Evolutionary conservation across 2,888 invertebrate species (phyloP).

Genomic region (Cistogaster globosa): DNA sequence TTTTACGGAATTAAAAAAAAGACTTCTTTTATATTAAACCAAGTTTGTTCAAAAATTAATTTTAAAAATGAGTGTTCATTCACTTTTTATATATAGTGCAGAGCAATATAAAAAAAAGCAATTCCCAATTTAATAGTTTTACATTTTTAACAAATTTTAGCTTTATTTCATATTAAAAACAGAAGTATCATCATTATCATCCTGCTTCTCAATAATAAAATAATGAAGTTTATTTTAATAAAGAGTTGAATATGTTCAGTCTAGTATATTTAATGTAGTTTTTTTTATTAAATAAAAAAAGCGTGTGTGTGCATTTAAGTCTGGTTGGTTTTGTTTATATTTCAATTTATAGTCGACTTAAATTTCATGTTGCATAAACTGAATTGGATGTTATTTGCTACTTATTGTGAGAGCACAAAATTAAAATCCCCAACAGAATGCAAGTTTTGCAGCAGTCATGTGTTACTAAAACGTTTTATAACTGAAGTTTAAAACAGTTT

Average conservation of each 20-base stretch:
- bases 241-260: constrained; percentile 5
- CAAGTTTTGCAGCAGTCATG: constrained; percentile 68
- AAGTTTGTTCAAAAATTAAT: no score
- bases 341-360: constrained; percentile 42
- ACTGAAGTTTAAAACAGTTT: constrained; percentile 56
- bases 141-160: constrained; percentile 62
- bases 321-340: constrained; percentile 7
- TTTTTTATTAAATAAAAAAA: background rate
- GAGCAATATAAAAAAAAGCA: background rate
- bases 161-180: constrained; percentile 31
- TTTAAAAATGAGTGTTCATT: no score
- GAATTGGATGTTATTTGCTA: constrained; percentile 55
- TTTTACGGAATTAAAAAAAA: no score
- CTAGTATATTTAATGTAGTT: constrained; percentile 4
- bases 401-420: constrained; percentile 40
- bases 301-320: constrained; percentile 3
- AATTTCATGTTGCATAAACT: constrained; percentile 68
- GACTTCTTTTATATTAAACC: no score
- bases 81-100: background rate
- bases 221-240: constrained; percentile 23
- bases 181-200: constrained; percentile 14
- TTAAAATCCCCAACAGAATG: constrained; percentile 20
- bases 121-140: constrained; percentile 44
- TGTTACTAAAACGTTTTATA: constrained; percentile 67
- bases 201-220: constrained; percentile 8